These are phyloP conservation scores for Cyanocitta stelleri DNA, from an alignment of 2,113 vertebrate genomes.

Conservation along the genomic window DNA sequence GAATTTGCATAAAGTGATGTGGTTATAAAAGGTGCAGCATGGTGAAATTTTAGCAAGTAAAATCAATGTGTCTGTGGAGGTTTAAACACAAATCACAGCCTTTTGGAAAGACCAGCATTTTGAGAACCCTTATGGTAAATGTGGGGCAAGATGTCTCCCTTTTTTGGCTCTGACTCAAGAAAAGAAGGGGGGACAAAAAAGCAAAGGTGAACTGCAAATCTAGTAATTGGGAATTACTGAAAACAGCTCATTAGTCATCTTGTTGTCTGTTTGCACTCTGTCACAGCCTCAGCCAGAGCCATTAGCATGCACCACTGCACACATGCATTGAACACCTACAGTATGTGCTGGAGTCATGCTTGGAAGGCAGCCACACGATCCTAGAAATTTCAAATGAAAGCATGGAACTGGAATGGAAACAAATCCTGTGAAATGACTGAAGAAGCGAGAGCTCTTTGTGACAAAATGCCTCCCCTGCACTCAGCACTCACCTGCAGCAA, in stretches of 20 bases:
- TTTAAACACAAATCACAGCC: background rate
- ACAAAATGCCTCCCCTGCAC: background rate
- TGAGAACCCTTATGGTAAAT: background rate
- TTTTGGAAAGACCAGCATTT: background rate
- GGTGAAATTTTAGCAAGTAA: background rate
- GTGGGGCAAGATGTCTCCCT: background rate
- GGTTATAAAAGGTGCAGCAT: background rate
- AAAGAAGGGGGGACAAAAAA: background rate
- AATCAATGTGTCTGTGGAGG: background rate
- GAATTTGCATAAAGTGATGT: background rate
- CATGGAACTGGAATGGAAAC: slow-evolving; percentile 39
- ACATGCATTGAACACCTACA: slow-evolving; percentile 58
- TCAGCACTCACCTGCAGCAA: background rate
- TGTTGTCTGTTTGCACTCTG: slow-evolving; percentile 61
- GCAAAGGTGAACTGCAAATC: slow-evolving; percentile 50
- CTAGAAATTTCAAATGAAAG: slow-evolving; percentile 58
- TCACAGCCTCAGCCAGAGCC: slow-evolving; percentile 35
- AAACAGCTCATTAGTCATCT: slow-evolving; percentile 64
- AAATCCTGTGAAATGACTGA: background rate
- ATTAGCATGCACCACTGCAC: slow-evolving; percentile 65
- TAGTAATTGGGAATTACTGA: slow-evolving; percentile 60
- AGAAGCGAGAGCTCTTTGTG: background rate
- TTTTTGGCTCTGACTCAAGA: slow-evolving; percentile 33
- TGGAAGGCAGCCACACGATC: slow-evolving; percentile 61
- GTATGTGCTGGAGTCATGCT: slow-evolving; percentile 57